Evolutionary conservation across 92 coral and sea anemone genomes (phyloP), one percentile per base, ranked within the genome.

Genomic region (Palythoa caribaeorum): DNA sequence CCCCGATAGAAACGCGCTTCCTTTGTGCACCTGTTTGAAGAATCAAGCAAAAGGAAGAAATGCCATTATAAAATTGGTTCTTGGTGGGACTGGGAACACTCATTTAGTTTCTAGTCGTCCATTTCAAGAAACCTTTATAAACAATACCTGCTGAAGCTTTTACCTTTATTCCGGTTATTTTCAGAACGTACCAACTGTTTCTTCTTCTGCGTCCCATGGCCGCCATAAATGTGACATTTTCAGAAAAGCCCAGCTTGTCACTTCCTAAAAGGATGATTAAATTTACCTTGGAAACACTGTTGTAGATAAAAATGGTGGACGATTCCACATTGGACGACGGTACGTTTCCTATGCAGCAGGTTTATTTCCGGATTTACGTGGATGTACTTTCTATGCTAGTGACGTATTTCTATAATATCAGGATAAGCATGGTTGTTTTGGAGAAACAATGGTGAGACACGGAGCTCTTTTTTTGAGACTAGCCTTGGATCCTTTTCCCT

Each of bases 331-430:
- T 71, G 38, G 85, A 9, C 17, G 76, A 87, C 1, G 15, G 12
- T 44, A 20, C 38, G 19, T 77, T 37, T 66, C 85, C 87, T 36
- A 47, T 88, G 69, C 87, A 71, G 47, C 87, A 81, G 66, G 91
- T 19, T 40, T 88, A 6, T 38, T 88, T 12, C 68, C 68, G 14
- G 48, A 88, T 80, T 88, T 88, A 80, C 80, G 59, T 60, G 91
- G 87, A 38, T 55, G 62, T 47, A 38, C 15, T 9, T 87, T 87
- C n/a, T 13, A 39, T 50, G 87, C 78, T 71, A 44, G 90, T 35
- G 90, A 87, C 19, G 90, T 88, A 14, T 79, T 71, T 51, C 59
- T 87, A 38, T 80, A 2, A 88, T 88, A 88, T 79, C 87, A 88
- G 80, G 88, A 71, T 80, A 84, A 72, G 68, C 80, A 39, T 71